Evolutionary conservation across 1,140 invertebrate genomes (phyloP).

Genomic region (Drosophila kikkawai): DNA sequence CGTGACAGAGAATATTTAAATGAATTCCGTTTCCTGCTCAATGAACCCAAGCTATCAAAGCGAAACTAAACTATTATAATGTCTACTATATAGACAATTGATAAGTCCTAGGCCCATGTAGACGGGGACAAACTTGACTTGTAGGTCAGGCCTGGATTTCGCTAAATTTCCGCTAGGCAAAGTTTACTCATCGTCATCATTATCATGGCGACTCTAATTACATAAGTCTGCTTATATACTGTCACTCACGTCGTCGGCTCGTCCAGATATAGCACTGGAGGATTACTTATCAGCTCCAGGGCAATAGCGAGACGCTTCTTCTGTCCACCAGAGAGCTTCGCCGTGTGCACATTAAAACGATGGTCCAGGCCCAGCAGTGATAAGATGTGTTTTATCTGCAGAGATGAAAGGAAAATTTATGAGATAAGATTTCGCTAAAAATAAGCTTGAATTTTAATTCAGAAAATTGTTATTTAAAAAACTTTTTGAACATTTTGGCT

Average conservation of each 20-base stretch:
- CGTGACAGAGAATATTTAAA: constrained; percentile 24
- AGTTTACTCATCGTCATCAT: constrained; percentile 35
- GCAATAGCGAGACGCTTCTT: constrained; percentile 95
- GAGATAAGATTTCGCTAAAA: neutral
- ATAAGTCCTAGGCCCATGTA: constrained; percentile 30
- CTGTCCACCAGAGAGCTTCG: constrained; percentile 94
- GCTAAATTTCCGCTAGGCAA: constrained; percentile 42
- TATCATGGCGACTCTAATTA: constrained; percentile 39
- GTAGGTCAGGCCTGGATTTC: constrained; percentile 41
- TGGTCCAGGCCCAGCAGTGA: constrained; percentile 89
- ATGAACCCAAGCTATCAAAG: constrained; percentile 16
- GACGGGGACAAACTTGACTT: constrained; percentile 54
- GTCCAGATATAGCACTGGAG: constrained; percentile 96
- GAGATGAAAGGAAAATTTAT: neutral
- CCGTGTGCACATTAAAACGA: constrained; percentile 88
- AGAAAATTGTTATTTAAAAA: neutral
- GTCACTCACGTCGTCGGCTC: constrained; percentile 94
- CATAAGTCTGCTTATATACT: constrained; percentile 27
- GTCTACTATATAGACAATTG: constrained; percentile 13
- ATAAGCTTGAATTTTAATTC: neutral
- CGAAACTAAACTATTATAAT: constrained; percentile 5
- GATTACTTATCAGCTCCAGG: constrained; percentile 94
- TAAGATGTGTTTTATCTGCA: constrained; percentile 89
- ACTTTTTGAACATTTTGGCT: neutral
- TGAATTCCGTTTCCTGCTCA: constrained; percentile 25